Percentiles rank a stretch among this genome's conserved stretches.
These are phyloP conservation scores for Scolopax mira DNA, from an alignment of 2,113 vertebrate genomes.

Conservation along the genomic window DNA sequence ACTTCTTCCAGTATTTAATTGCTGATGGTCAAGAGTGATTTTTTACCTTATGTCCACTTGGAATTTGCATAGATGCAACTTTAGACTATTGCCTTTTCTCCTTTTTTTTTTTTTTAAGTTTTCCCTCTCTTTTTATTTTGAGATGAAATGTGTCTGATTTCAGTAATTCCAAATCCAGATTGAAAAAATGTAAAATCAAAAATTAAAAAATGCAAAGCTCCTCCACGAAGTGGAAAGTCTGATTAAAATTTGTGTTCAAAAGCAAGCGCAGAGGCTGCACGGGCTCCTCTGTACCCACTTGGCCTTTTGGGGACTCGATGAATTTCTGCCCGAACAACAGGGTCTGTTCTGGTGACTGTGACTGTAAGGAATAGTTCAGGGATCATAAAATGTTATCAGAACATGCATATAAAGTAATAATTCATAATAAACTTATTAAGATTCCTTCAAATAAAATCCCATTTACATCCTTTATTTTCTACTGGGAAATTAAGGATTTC, in stretches of 20 bases:
- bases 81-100: background rate
- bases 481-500: background rate
- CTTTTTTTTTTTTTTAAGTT: background rate
- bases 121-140: background rate
- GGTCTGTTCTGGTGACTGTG: background rate
- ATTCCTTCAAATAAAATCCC: background rate
- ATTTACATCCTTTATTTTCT: background rate
- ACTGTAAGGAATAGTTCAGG: background rate
- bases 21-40: background rate
- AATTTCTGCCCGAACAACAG: rapidly evolving
- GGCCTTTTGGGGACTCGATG: background rate
- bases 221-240: background rate
- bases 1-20: background rate
- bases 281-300: background rate
- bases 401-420: background rate
- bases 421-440: background rate
- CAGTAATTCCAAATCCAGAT: background rate
- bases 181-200: background rate
- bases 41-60: background rate
- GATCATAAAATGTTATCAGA: background rate
- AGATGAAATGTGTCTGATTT: too few species aligned
- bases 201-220: background rate
- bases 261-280: background rate
- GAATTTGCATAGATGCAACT: background rate
- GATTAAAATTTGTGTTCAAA: background rate